Conservation (phyloP, 2,888 invertebrate species). For the Megalurothrips usitatus region DNA sequence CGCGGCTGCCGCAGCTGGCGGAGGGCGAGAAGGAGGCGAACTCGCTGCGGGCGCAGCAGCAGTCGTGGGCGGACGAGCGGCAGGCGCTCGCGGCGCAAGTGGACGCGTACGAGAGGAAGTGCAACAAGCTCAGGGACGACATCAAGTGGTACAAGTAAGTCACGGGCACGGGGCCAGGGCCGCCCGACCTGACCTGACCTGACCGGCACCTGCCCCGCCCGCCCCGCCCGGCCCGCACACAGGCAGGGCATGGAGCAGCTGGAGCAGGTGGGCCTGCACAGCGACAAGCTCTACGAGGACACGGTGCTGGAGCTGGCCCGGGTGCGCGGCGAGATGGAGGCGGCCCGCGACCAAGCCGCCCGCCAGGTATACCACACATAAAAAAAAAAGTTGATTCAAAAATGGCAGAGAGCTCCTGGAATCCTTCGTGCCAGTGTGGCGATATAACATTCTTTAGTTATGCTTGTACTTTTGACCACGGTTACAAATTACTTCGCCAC, state of each 20-base stretch:
- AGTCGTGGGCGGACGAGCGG: slow-evolving; percentile 6
- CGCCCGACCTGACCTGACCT: too few species aligned
- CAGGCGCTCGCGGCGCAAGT: not conserved
- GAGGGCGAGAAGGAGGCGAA: not conserved
- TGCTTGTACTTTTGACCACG: too few species aligned
- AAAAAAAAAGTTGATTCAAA: too few species aligned
- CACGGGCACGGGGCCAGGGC: too few species aligned
- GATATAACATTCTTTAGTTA: too few species aligned
- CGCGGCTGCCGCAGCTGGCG: not conserved
- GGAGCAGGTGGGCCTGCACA: not conserved
- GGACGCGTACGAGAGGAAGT: slow-evolving; percentile 2
- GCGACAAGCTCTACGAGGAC: slow-evolving; percentile 16
- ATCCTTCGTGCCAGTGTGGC: too few species aligned
- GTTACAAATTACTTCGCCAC: too few species aligned
- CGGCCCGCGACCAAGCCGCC: not conserved
- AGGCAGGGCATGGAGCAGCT: slow-evolving; percentile 14
- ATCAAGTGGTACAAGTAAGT: slow-evolving; percentile 4
- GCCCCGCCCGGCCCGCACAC: not conserved
- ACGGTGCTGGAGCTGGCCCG: slow-evolving; percentile 8
- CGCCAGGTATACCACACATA: not conserved
- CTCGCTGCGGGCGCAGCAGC: not conserved
- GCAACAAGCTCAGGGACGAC: not conserved
- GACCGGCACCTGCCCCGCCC: not conserved
- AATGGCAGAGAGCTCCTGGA: too few species aligned
- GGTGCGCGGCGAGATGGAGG: slow-evolving; percentile 1